These are phyloP conservation scores for Eulemur coronatus DNA, from an alignment of 2,797 vertebrate genomes.

Conservation along the genomic window DNA sequence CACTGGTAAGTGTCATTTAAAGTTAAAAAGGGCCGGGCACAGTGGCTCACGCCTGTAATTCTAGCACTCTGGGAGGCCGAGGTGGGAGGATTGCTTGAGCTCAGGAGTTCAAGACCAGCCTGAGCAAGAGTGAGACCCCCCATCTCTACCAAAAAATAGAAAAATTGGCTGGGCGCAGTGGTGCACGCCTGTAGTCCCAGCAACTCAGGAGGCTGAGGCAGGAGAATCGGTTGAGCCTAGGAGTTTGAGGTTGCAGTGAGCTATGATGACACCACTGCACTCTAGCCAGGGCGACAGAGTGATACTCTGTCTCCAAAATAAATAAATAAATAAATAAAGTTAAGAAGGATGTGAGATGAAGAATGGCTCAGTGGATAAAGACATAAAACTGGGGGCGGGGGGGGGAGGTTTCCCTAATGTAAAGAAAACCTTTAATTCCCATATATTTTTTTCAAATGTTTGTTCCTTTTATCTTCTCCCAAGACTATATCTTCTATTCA, in stretches of 20 bases:
- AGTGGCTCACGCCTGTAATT: background rate
- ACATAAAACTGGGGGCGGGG: background rate
- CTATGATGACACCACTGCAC: background rate
- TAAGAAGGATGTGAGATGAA: background rate
- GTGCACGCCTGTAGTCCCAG: background rate
- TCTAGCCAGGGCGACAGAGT: background rate
- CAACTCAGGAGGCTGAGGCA: background rate
- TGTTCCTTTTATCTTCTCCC: conserved; percentile 28
- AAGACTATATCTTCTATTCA: background rate
- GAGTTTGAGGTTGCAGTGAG: background rate
- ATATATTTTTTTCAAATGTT: conserved; percentile 46
- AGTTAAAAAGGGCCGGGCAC: background rate
- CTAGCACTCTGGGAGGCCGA: background rate
- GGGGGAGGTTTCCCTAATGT: background rate
- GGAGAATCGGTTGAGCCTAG: background rate
- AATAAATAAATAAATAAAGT: conserved; percentile 20
- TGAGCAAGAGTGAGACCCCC: background rate
- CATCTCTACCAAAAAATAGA: background rate
- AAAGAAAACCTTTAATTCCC: conserved; percentile 45
- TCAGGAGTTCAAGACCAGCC: background rate
- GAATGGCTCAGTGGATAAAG: conserved; percentile 19
- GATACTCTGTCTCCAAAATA: background rate
- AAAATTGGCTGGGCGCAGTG: background rate
- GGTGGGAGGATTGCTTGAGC: background rate
- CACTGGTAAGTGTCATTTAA: conserved; percentile 23